Evolutionary conservation across 1,140 invertebrate species (phyloP).

Genomic region (Plutomurus gul): DNA sequence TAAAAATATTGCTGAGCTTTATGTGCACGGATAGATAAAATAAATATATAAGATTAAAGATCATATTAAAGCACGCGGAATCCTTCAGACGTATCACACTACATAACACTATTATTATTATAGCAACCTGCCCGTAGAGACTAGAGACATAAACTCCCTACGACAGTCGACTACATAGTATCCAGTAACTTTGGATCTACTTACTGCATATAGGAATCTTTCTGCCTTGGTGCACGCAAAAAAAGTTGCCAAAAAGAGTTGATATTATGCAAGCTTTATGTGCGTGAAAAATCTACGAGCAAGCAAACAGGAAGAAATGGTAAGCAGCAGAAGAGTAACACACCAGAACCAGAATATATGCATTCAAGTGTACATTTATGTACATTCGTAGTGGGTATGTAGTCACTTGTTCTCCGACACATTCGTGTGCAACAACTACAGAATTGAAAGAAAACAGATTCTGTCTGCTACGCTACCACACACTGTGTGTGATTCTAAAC

Average conservation of each 20-base stretch:
- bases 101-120: too few species aligned
- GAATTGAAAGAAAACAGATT: not conserved
- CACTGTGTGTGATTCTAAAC: too few species aligned
- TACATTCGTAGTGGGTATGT: not conserved
- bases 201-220: not conserved
- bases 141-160: too few species aligned
- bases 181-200: not conserved
- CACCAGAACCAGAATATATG: not conserved
- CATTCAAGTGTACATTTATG: not conserved
- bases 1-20: too few species aligned
- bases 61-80: too few species aligned
- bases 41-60: too few species aligned
- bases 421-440: not conserved
- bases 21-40: too few species aligned
- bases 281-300: not conserved
- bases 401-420: not conserved
- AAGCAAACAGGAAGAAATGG: not conserved
- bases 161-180: too few species aligned
- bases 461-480: not conserved
- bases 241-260: constrained; percentile 17
- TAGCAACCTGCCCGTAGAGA: too few species aligned
- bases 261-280: constrained; percentile 24
- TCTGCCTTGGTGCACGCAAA: not conserved
- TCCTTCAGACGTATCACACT: too few species aligned
- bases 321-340: not conserved